Percentiles rank a stretch among this genome's conserved stretches.
phyloP scores from a whole-genome alignment of 1,140 invertebrate species.

The Hirudo medicinalis region DNA sequence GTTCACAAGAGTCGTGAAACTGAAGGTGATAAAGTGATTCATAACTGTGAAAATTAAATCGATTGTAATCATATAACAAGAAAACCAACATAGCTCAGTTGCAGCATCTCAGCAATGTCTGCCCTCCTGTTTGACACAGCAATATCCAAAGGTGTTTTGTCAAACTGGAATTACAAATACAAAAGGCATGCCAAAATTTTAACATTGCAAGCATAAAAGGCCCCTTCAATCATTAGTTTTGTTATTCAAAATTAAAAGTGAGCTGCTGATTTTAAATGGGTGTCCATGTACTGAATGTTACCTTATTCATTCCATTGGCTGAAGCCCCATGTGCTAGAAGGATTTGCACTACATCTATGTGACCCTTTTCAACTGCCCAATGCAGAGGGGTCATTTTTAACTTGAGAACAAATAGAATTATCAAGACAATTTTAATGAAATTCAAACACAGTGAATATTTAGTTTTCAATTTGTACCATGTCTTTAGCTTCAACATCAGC shows the following conservation, averaged over 20 bases:
- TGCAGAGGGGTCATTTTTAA: constrained; percentile 83
- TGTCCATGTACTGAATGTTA: constrained; percentile 16
- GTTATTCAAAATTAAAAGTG: background rate
- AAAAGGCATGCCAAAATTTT: background rate
- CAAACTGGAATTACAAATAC: constrained; percentile 40
- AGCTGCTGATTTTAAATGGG: background rate
- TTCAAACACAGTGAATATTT: background rate
- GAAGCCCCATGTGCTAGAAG: constrained; percentile 61
- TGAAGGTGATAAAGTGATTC: background rate
- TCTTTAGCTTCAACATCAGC: constrained; percentile 65
- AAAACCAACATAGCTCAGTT: constrained; percentile 25
- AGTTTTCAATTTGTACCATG: constrained; percentile 51
- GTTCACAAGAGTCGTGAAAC: background rate
- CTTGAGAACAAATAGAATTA: constrained; percentile 38
- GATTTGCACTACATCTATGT: constrained; percentile 54
- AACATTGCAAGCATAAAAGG: background rate
- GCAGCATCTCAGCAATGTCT: constrained; percentile 52
- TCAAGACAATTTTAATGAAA: background rate
- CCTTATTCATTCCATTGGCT: constrained; percentile 53
- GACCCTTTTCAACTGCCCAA: constrained; percentile 78
- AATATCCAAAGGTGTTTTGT: constrained; percentile 64
- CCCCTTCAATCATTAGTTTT: background rate
- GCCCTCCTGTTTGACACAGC: constrained; percentile 51
- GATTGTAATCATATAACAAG: background rate
- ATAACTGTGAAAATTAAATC: background rate